These are phyloP conservation scores for Pararge aegeria DNA, from an alignment of 1,140 invertebrate species.

Conservation along the genomic window DNA sequence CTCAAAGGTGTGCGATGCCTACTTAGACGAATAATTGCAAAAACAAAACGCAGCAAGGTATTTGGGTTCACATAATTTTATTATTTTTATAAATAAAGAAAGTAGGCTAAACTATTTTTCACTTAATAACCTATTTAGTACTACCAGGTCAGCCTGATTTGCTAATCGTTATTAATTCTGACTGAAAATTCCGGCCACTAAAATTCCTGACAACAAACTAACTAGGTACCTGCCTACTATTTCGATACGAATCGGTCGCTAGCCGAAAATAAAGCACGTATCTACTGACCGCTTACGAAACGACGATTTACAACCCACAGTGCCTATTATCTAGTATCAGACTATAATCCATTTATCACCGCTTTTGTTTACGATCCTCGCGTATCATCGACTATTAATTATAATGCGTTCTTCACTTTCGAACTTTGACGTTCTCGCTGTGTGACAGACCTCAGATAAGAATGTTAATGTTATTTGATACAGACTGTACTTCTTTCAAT, in stretches of 20 bases:
- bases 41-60: no score
- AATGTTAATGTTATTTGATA: slow-evolving; percentile 77
- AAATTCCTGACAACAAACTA: neutral
- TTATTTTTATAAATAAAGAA: neutral
- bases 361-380: slow-evolving; percentile 77
- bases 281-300: slow-evolving; percentile 55
- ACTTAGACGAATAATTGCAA: no score
- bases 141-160: slow-evolving; percentile 1
- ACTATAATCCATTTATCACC: slow-evolving; percentile 77
- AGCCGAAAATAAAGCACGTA: slow-evolving; percentile 23
- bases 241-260: slow-evolving; percentile 22
- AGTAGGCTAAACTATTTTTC: neutral
- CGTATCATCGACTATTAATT: slow-evolving; percentile 79
- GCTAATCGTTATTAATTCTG: slow-evolving; percentile 4
- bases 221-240: slow-evolving; percentile 15
- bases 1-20: no score
- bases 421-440: slow-evolving; percentile 76
- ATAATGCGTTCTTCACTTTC: slow-evolving; percentile 75
- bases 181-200: slow-evolving; percentile 1
- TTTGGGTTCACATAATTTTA: neutral
- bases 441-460: slow-evolving; percentile 76
- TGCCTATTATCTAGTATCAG: slow-evolving; percentile 72
- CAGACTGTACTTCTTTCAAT: slow-evolving; percentile 44
- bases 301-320: slow-evolving; percentile 69
- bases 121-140: neutral